A percentile compares a stretch with the other conserved stretches of the same genome.
phyloP scores from a whole-genome alignment of 1,140 invertebrate genomes.

The Alviniconcha marisindica region DNA sequence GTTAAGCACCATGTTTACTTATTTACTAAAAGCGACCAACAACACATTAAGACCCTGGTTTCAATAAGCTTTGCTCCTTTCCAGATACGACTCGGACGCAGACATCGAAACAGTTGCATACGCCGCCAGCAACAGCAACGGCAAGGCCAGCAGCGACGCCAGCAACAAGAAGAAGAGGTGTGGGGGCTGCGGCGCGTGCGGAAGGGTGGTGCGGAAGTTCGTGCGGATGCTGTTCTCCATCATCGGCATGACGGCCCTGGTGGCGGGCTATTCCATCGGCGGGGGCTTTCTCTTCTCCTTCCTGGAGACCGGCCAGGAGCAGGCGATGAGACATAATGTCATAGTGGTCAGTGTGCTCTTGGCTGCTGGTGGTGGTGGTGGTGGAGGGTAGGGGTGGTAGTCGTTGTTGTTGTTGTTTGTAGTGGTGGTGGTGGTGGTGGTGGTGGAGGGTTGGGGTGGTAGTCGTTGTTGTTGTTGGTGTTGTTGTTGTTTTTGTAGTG shows the following conservation, averaged over 20 bases:
- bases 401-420: no score
- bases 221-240: constrained; percentile 4
- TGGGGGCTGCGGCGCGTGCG: background rate
- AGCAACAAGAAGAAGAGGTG: background rate
- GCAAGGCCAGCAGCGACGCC: background rate
- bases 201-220: background rate
- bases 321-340: background rate
- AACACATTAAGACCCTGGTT: no score
- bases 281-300: constrained; percentile 27
- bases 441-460: no score
- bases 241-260: background rate
- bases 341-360: background rate
- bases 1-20: no score
- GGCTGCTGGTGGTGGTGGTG: no score
- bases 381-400: no score
- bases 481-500: no score
- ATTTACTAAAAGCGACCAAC: no score
- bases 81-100: constrained; percentile 18
- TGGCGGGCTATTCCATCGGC: constrained; percentile 9
- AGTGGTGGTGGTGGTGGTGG: no score
- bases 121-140: background rate
- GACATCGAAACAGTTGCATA: no score
- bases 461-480: background rate
- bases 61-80: no score
- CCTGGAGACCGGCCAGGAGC: constrained; percentile 4